Conservation (phyloP, 2,888 invertebrate genomes). For the Apodemia duryi region DNA sequence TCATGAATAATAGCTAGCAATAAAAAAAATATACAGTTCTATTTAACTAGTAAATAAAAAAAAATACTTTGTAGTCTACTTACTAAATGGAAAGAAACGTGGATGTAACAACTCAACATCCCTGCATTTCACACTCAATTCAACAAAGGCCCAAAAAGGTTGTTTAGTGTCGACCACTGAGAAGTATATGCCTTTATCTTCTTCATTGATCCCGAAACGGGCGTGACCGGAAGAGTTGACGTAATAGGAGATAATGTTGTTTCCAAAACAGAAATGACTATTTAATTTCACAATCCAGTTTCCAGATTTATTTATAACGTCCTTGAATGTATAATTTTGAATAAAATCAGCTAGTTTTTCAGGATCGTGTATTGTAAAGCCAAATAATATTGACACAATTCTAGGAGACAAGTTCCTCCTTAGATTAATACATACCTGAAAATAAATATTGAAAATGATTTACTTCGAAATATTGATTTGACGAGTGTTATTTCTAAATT, state of each 20-base stretch:
- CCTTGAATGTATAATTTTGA: not conserved
- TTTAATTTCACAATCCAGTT: not conserved
- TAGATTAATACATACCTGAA: not conserved
- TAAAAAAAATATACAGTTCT: no score
- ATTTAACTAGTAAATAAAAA: no score
- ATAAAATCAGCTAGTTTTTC: not conserved
- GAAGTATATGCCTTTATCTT: not conserved
- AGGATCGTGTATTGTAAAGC: not conserved
- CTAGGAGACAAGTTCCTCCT: not conserved
- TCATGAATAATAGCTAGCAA: no score
- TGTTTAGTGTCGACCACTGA: not conserved
- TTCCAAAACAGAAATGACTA: not conserved
- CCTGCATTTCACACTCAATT: not conserved
- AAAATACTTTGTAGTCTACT: no score
- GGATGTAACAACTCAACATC: no score
- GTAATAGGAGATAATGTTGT: not conserved
- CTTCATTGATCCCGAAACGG: not conserved
- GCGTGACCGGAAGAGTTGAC: not conserved
- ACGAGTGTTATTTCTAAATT: no score
- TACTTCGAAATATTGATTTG: no score
- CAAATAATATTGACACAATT: not conserved
- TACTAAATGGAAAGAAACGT: no score
- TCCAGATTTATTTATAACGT: not conserved
- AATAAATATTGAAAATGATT: not conserved
- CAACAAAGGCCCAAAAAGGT: not conserved